phyloP scores from a whole-genome alignment of 2,888 invertebrate species.

The Baronia brevicornis region DNA sequence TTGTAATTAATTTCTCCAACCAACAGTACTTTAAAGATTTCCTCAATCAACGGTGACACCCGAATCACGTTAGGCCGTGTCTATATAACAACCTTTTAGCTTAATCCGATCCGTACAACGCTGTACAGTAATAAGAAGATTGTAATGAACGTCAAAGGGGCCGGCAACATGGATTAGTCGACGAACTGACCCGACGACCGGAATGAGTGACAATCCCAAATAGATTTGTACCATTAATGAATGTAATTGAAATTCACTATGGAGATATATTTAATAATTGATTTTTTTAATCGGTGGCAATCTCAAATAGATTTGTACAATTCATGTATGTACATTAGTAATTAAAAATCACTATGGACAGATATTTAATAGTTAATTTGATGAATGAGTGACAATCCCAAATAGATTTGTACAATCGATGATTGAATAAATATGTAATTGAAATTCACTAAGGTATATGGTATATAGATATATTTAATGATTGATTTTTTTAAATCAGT shows the following conservation, averaged over 20 bases:
- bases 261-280: constrained; percentile 29
- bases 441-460: no score
- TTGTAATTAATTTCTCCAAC: constrained; percentile 15
- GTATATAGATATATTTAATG: no score
- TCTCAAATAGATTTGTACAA: constrained; percentile 10
- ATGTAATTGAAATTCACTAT: no score
- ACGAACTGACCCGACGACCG: constrained; percentile 21
- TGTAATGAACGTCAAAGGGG: constrained; percentile 61
- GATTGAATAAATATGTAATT: no score
- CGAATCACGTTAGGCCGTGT: constrained; percentile 44
- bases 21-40: constrained; percentile 17
- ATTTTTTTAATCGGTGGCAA: no score
- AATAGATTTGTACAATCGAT: constrained; percentile 47
- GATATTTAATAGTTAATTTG: constrained; percentile 31
- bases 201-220: constrained; percentile 50
- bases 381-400: constrained; percentile 49
- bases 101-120: constrained; percentile 52
- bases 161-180: constrained; percentile 40
- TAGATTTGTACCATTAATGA: constrained; percentile 45
- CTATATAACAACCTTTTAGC: constrained; percentile 62
- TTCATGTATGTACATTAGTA: background rate
- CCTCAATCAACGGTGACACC: constrained; percentile 34
- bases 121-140: constrained; percentile 52
- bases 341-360: constrained; percentile 24
- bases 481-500: no score